These are phyloP conservation scores for Dioctria rufipes DNA, from an alignment of 2,888 invertebrate species.

Conservation along the genomic window DNA sequence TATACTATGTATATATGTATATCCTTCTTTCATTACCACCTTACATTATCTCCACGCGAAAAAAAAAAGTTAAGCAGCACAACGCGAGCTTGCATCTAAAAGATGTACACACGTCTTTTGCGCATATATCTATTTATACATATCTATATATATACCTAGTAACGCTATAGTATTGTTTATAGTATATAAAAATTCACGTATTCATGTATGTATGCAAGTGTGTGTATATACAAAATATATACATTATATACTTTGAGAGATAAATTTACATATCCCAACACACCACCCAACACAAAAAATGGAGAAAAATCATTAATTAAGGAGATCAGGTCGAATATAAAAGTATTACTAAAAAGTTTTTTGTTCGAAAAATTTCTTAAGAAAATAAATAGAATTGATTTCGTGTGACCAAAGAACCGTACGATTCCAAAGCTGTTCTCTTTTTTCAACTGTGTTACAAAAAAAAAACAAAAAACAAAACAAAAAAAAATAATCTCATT, in stretches of 20 bases:
- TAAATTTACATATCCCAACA: constrained; percentile 46
- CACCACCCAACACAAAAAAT: constrained; percentile 44
- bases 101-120: not conserved
- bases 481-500: no score
- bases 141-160: not conserved
- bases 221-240: not conserved
- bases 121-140: not conserved
- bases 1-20: not conserved
- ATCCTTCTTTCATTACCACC: constrained; percentile 20
- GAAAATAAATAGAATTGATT: no score
- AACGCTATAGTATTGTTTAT: not conserved
- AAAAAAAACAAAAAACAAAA: no score
- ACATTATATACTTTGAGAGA: constrained; percentile 19
- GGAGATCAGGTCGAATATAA: constrained; percentile 48
- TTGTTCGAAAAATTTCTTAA: no score
- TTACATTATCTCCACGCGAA: constrained; percentile 26
- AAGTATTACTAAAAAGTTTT: constrained; percentile 41
- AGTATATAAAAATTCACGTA: constrained; percentile 21
- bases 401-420: no score
- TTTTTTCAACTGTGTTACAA: no score
- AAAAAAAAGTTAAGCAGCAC: constrained; percentile 3
- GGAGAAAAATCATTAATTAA: constrained; percentile 51
- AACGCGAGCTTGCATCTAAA: constrained; percentile 7
- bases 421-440: no score
- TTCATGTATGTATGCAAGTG: not conserved